Evolutionary conservation across 2,888 invertebrate species (phyloP), one percentile per base, ranked within the genome.

Genomic region (Agrochola lota): DNA sequence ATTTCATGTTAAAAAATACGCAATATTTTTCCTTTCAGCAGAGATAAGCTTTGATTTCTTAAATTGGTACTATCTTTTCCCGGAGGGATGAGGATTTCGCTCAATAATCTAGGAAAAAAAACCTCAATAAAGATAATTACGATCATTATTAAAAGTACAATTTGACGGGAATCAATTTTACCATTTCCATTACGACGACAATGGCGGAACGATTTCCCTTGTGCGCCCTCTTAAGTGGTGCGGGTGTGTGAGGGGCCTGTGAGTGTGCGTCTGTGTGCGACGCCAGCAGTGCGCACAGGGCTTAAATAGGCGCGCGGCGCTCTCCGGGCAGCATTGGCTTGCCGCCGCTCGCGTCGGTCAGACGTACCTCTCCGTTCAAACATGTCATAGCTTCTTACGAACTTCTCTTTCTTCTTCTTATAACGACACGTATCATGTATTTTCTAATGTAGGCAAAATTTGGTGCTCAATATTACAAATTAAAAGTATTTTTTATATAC

Each of bases 401-500:
- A 90, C 90, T 91, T 91, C 91, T 91, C 79, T 90, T 90, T 91
- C 92, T 93, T 90, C 91, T 92, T 93, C 88, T 92, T 92, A 88
- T 93, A 94, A 94, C 93, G 90, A 95, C 92, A 96, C 96, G 96
- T 96, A 96, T 96, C 96, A 96, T 95, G 93, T 94, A 94, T 93
- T 93, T 92, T 94, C 91, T 94, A 94, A 88, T 89, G 89, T 88
- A 88, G 92, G 92, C 91, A 91, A 94, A 94, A 91, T 91, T 95
- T 94, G 96, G 96, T 96, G 96, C 96, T 96, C 96, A 96, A 96
- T 91, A 91, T 87, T 84, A 91, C 83, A 88, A 86, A 89, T 88
- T 88, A 85, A 91, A 92, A 93, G 92, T 94, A 94, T 94, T 95
- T 96, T 95, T 95, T 95, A 94, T 94, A 94, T 91, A 89, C 80